phyloP scores from a whole-genome alignment of 2,113 vertebrate species.

The Heterochromis multidens region DNA sequence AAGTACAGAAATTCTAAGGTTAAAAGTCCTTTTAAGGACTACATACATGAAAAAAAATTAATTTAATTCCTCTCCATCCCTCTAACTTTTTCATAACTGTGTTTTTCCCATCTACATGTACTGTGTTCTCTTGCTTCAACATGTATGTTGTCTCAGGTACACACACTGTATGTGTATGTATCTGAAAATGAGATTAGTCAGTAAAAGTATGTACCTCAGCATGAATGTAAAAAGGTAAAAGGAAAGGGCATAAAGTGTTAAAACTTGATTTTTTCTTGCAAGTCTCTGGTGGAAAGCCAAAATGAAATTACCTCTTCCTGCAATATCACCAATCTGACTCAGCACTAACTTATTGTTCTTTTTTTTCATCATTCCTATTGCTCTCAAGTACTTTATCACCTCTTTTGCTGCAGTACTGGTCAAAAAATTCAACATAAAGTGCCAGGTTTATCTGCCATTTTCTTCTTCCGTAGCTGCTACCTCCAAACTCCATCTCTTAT shows the following conservation, averaged over 20 bases:
- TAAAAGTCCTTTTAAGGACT: background rate
- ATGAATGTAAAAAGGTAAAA: slow-evolving; percentile 32
- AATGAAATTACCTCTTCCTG: slow-evolving; percentile 61
- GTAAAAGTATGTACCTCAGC: slow-evolving; percentile 15
- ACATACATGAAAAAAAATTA: background rate
- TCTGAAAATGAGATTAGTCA: background rate
- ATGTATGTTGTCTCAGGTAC: background rate
- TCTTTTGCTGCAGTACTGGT: slow-evolving; percentile 6
- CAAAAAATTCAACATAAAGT: slow-evolving; percentile 31
- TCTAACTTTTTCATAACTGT: background rate
- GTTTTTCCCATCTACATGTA: background rate
- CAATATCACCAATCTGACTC: slow-evolving; percentile 68
- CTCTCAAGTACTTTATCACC: slow-evolving; percentile 45
- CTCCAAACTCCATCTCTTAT: slow-evolving; percentile 19
- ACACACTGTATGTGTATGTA: background rate
- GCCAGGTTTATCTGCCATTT: slow-evolving; percentile 46
- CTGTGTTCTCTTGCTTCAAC: background rate
- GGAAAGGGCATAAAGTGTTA: slow-evolving; percentile 32
- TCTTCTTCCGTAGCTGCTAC: background rate
- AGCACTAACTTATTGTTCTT: slow-evolving; percentile 64
- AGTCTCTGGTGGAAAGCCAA: slow-evolving; percentile 49
- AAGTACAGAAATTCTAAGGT: background rate
- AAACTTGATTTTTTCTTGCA: slow-evolving; percentile 9
- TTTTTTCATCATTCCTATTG: slow-evolving; percentile 49
- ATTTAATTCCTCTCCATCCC: background rate